phyloP scores from a whole-genome alignment of 2,113 vertebrate genomes.

The Spea bombifrons region DNA sequence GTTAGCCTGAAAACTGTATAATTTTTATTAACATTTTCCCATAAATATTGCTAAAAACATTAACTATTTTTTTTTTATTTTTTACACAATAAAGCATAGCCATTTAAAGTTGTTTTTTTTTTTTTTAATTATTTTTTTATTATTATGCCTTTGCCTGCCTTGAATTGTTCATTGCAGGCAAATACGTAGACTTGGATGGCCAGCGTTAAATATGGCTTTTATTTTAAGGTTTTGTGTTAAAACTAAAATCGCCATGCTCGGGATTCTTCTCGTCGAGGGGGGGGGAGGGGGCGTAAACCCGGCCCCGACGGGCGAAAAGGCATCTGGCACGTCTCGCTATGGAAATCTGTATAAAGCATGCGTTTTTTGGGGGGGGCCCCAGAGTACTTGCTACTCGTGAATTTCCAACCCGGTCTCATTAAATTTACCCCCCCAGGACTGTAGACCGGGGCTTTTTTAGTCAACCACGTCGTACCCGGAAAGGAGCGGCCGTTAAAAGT shows the following conservation, averaged over 20 bases:
- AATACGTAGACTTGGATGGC: conserved; percentile 11
- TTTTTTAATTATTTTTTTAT: too few species aligned
- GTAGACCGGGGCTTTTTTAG: too few species aligned
- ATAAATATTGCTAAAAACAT: conserved; percentile 47
- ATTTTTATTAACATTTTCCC: conserved; percentile 35
- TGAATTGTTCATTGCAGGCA: conserved; percentile 9
- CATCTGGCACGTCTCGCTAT: too few species aligned
- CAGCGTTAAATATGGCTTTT: conserved; percentile 39
- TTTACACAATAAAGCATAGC: conserved; percentile 5
- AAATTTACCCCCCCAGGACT: too few species aligned
- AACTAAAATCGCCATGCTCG: conserved; percentile 8
- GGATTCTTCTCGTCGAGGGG: not conserved
- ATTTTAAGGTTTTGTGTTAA: not conserved
- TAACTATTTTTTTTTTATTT: conserved; percentile 31
- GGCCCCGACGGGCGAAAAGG: too few species aligned
- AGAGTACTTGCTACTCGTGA: too few species aligned
- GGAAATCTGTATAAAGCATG: too few species aligned
- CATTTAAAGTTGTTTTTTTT: not conserved
- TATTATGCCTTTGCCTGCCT: conserved; percentile 3
- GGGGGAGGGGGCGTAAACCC: too few species aligned
- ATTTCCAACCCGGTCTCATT: too few species aligned
- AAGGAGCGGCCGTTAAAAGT: too few species aligned
- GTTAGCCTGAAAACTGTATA: conserved; percentile 19
- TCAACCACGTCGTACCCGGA: too few species aligned
- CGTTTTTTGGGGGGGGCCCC: too few species aligned